Evolutionary conservation across 1,140 invertebrate genomes (phyloP), one percentile per base, ranked within the genome.

Genomic region (Potamilus streckersoni): DNA sequence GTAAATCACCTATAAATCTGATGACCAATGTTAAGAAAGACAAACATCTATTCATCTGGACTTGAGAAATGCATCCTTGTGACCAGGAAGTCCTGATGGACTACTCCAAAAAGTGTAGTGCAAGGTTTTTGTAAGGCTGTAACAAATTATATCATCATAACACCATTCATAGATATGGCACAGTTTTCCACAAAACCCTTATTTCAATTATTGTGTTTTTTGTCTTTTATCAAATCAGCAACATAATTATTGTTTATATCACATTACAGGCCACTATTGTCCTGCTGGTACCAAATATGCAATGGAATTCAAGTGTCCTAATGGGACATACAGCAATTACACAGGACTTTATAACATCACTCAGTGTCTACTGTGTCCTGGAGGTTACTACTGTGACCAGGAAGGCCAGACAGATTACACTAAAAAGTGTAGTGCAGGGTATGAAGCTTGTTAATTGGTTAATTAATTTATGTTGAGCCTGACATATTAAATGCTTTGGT

Each of bases 361-460:
- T 0, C 83, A 86, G 64, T 89, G 88, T 82, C 74, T 74, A 20
- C 79, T 74, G 17, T 89, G 88, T 81, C 85, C 88, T 16, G 87
- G 88, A 17, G 88, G 88, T 14, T 89, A 85, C 69, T 89, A 86
- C 76, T 89, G 88, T 78, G 87, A 87, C 63, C 67, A 80, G 66
- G 73, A 79, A 55, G 86, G 83, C 3, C 86, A 85, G 81, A 87
- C 82, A 2, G 74, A 78, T 38, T 89, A 83, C 73, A 81, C 74
- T 20, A 81, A 83, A 68, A 76, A 84, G 14, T 89, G 88, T 77
- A 27, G 80, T 57, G 82, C 84, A 27, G 87, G 86, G 87, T 88
- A 79, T 74, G 82, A 8, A 6, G 38, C 38, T 38, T 38, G 38
- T 38, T 38, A 38, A 38, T 6, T 38, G 38, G 8, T 38, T 38